Evolutionary conservation across 1,140 invertebrate species (phyloP).

Genomic region (Parasteatoda tepidariorum): DNA sequence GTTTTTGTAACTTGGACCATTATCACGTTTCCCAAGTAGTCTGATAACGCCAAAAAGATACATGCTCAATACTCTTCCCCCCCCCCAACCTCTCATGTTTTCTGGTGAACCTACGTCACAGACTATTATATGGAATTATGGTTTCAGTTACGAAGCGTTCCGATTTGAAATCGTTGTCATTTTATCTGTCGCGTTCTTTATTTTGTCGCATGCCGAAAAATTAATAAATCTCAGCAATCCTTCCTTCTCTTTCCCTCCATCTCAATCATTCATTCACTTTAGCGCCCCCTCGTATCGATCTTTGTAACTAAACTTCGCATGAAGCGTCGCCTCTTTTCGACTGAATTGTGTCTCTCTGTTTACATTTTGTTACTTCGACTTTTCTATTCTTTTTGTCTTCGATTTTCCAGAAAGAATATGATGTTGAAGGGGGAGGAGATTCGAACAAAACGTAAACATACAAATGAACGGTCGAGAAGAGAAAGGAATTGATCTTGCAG

Average conservation of each 20-base stretch:
- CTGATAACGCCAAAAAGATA: slow-evolving; percentile 25
- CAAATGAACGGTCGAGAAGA: slow-evolving; percentile 20
- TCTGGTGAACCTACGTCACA: slow-evolving; percentile 29
- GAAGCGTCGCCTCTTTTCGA: background rate
- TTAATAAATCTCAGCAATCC: slow-evolving; percentile 46
- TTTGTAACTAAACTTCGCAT: background rate
- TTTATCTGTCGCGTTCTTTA: slow-evolving; percentile 47
- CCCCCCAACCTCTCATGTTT: slow-evolving; percentile 3
- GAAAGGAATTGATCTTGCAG: background rate
- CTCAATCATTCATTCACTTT: background rate
- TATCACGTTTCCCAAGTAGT: slow-evolving; percentile 46
- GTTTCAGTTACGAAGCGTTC: slow-evolving; percentile 43
- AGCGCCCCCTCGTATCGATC: slow-evolving; percentile 35
- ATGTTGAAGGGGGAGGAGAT: background rate
- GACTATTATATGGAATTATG: slow-evolving; percentile 55
- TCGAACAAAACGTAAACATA: slow-evolving; percentile 25
- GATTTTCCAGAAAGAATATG: background rate
- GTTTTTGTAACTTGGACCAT: slow-evolving; percentile 11
- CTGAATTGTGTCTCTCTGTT: background rate
- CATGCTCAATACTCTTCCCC: background rate
- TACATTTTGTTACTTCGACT: background rate
- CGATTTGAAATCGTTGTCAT: slow-evolving; percentile 55
- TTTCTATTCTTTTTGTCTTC: background rate
- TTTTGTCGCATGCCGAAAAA: slow-evolving; percentile 16
- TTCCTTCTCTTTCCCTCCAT: background rate